Evolutionary conservation across 2,888 invertebrate species (phyloP).

Genomic region (Synanthedon myopaeformis): DNA sequence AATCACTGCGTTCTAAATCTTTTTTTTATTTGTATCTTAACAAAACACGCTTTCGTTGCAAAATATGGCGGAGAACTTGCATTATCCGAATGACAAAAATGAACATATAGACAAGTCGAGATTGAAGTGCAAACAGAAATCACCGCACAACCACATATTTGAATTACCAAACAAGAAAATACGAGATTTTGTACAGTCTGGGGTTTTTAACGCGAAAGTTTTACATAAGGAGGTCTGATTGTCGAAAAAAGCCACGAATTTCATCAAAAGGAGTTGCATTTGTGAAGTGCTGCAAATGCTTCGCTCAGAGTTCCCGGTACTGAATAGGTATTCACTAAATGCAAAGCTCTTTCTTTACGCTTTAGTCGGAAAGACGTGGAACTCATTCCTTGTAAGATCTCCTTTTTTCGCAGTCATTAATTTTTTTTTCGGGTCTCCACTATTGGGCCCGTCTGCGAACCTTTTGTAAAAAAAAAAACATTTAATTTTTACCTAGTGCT

Average conservation of each 20-base stretch:
- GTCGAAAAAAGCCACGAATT: conserved; percentile 54
- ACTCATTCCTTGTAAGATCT: conserved; percentile 54
- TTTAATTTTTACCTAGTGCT: neutral
- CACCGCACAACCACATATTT: neutral
- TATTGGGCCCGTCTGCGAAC: conserved; percentile 1
- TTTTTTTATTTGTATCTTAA: too few species aligned
- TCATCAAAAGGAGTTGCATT: conserved; percentile 58
- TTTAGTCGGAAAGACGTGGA: conserved; percentile 56
- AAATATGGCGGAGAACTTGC: too few species aligned
- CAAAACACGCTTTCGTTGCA: too few species aligned
- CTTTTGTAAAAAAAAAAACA: conserved; percentile 1
- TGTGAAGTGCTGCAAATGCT: conserved; percentile 48
- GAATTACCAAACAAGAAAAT: neutral
- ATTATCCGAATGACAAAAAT: too few species aligned
- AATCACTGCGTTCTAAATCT: too few species aligned
- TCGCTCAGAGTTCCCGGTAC: conserved; percentile 53
- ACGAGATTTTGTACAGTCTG: neutral
- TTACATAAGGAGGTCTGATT: conserved; percentile 13
- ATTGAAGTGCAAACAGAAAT: neutral
- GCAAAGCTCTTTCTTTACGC: conserved; percentile 52
- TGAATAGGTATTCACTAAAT: conserved; percentile 67
- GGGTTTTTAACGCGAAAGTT: neutral
- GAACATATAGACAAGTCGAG: neutral
- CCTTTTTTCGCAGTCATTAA: conserved; percentile 40
- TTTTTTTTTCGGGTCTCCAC: conserved; percentile 24